These are phyloP conservation scores for Macquaria australasica DNA, from an alignment of 2,113 vertebrate genomes.

Conservation along the genomic window DNA sequence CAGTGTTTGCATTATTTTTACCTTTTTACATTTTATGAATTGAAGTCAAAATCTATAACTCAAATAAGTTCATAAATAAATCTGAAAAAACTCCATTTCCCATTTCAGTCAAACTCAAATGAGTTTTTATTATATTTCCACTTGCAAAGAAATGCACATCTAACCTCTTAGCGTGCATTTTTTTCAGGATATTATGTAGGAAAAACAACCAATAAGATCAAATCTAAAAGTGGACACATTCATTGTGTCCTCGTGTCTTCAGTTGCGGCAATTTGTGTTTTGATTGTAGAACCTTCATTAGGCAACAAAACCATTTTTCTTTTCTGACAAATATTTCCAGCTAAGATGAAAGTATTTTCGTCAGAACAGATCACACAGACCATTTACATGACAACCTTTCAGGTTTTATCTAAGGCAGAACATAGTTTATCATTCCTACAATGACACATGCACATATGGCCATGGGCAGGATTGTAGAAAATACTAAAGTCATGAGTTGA, in stretches of 20 bases:
- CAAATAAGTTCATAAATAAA: not conserved
- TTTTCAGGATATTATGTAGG: not conserved
- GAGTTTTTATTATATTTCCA: too few species aligned
- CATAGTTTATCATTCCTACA: too few species aligned
- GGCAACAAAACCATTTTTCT: not conserved
- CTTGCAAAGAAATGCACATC: not conserved
- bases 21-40: too few species aligned
- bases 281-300: not conserved
- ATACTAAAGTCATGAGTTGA: not conserved
- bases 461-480: not conserved
- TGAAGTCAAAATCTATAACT: not conserved
- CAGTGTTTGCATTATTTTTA: not conserved
- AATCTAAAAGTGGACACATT: not conserved
- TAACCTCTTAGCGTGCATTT: not conserved
- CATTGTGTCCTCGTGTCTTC: not conserved
- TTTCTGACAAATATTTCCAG: not conserved
- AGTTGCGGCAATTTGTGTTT: slow-evolving; percentile 3
- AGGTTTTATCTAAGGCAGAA: not conserved
- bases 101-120: not conserved
- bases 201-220: not conserved
- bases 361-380: not conserved
- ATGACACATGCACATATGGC: not conserved
- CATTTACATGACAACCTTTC: not conserved
- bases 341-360: not conserved
- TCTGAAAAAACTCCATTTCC: not conserved